Evolutionary conservation across 2,888 invertebrate genomes (phyloP), one percentile per base, ranked within the genome.

Genomic region (Drosophila sordidula): DNA sequence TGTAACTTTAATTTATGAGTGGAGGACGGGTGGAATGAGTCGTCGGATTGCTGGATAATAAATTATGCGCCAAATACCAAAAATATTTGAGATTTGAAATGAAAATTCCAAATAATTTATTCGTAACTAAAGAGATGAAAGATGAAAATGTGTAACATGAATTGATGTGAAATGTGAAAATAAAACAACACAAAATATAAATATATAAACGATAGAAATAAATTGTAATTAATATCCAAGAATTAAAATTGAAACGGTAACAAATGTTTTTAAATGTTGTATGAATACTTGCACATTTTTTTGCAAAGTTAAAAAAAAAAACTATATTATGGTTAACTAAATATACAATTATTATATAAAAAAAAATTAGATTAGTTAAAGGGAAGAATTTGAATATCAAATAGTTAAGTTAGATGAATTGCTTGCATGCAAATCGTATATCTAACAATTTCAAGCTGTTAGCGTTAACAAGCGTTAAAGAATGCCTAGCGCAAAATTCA

Each of bases 1-100:
- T 75, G 85, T 69, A 83, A 83, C 77, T 76, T 70, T 68, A 84
- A 83, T 83, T 83, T 87, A 83, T 87, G 81, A 75, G 66, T 74
- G 71, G 41, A 63, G 50, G 54, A 65, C 65, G 79, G 67, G 69
- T 42, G 55, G 72, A 80, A 58, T 72, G 78, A 78, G 69, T 67
- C 63, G 70, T 54, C 57, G 62, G 42, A 50, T 66, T 46, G 59
- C 71, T 68, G 46, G 41, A 71, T 67, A 67, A 83, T 83, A 83
- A 87, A 87, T 83, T 87, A 84, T 55, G 47, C 55, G 56, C 44
- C 47, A 71, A 80, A 83, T 81, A 71, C 81, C 81, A 63, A 62
- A 63, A 55, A 81, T 84, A 65, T 71, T 83, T 74, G 26, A 18
- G 41, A 51, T 68, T 73, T 44, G 26, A 72, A 69, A 68, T 59